phyloP scores from a whole-genome alignment of 1,140 invertebrate genomes.

The Trachymyrmex cornetzi region DNA sequence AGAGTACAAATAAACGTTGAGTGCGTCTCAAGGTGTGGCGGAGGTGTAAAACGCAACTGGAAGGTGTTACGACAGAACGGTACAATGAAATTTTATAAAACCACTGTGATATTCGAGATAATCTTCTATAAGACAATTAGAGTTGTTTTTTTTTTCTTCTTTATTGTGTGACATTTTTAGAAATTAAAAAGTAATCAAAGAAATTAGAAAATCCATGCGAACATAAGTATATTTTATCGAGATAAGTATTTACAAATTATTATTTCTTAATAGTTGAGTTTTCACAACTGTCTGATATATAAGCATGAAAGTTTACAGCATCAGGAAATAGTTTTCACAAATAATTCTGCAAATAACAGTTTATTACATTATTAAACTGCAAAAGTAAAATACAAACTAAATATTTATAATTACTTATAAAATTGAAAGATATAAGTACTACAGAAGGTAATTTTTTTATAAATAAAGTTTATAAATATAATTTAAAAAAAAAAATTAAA shows the following conservation, averaged over 20 bases:
- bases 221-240: background rate
- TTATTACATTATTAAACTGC: background rate
- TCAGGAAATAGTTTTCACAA: slow-evolving; percentile 9
- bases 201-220: background rate
- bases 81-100: slow-evolving; percentile 19
- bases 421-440: background rate
- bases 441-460: background rate
- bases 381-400: background rate
- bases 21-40: slow-evolving; percentile 41
- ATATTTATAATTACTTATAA: background rate
- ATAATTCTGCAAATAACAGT: background rate
- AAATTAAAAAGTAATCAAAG: background rate
- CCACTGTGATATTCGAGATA: background rate
- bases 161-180: background rate
- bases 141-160: background rate
- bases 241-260: background rate
- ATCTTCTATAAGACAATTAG: slow-evolving; percentile 4
- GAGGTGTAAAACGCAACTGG: slow-evolving; percentile 51
- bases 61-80: slow-evolving; percentile 19
- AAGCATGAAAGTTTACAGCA: background rate
- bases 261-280: background rate
- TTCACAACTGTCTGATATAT: background rate
- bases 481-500: background rate
- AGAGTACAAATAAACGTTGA: slow-evolving; percentile 77
- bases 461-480: no score